Percentiles rank a stretch among this genome's conserved stretches.
Evolutionary conservation across 2,113 vertebrate genomes (phyloP).

Genomic region (Heliornis fulica): DNA sequence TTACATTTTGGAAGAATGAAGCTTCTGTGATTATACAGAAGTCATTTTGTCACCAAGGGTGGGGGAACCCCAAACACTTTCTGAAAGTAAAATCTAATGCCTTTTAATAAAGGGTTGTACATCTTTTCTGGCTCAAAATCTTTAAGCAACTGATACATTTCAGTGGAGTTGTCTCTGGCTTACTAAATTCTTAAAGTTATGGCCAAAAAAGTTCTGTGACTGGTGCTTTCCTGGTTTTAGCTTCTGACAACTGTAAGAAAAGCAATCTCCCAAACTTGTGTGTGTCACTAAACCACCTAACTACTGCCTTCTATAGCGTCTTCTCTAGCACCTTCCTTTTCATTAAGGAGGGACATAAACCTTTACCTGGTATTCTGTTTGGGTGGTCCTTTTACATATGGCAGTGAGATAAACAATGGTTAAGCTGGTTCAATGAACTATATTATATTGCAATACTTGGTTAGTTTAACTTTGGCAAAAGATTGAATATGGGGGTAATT

Average conservation of each 20-base stretch:
- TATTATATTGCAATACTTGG: constrained; percentile 10
- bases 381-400: constrained; percentile 38
- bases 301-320: background rate
- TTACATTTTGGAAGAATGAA: background rate
- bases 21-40: background rate
- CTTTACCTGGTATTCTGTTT: background rate
- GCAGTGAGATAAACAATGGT: constrained; percentile 11
- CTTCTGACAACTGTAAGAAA: too few species aligned
- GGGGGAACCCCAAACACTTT: background rate
- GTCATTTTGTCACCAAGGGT: background rate
- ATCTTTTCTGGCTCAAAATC: background rate
- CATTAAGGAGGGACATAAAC: background rate
- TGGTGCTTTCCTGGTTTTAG: too few species aligned
- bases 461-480: constrained; percentile 30
- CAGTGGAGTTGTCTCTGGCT: background rate
- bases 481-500: background rate
- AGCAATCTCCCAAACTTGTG: background rate
- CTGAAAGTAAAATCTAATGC: background rate
- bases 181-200: too few species aligned
- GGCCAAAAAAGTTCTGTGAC: too few species aligned
- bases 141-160: background rate
- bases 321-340: background rate
- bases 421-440: constrained; percentile 4
- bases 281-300: background rate
- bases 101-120: background rate